Evolutionary conservation across 2,113 vertebrate genomes (phyloP).

Genomic region (Mormoops blainvillei): DNA sequence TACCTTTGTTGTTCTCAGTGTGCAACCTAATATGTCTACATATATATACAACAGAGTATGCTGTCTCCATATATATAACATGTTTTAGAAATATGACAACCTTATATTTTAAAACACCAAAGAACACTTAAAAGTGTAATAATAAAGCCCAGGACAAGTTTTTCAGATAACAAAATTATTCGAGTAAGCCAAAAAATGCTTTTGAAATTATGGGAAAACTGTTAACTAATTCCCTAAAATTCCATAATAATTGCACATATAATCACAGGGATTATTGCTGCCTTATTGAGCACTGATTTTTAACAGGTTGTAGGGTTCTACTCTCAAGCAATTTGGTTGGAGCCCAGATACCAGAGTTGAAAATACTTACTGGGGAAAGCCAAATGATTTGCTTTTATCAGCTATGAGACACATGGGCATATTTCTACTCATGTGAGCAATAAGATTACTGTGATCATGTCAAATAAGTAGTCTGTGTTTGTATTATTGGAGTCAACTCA

Average conservation of each 20-base stretch:
- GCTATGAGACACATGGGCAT: not conserved
- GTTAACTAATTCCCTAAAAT: not conserved
- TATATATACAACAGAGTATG: not conserved
- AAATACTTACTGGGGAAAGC: not conserved
- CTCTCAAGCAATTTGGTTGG: not conserved
- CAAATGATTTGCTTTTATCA: constrained; percentile 3
- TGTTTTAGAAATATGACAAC: not conserved
- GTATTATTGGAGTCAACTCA: not conserved
- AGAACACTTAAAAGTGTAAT: not conserved
- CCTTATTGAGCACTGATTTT: not conserved
- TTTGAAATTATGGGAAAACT: not conserved
- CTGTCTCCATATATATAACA: not conserved
- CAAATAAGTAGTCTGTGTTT: not conserved
- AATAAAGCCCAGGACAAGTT: not conserved
- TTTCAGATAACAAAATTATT: not conserved
- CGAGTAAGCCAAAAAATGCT: not conserved
- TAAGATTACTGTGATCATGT: not conserved
- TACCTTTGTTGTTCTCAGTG: not conserved
- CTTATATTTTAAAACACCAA: not conserved
- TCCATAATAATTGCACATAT: not conserved
- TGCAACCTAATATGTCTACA: not conserved
- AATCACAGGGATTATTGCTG: not conserved
- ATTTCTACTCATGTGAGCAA: not conserved
- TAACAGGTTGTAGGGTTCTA: not conserved
- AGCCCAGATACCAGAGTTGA: not conserved